Evolutionary conservation across 2,888 invertebrate genomes (phyloP), one percentile per base, ranked within the genome.

Genomic region (Drosophila neotestacea): DNA sequence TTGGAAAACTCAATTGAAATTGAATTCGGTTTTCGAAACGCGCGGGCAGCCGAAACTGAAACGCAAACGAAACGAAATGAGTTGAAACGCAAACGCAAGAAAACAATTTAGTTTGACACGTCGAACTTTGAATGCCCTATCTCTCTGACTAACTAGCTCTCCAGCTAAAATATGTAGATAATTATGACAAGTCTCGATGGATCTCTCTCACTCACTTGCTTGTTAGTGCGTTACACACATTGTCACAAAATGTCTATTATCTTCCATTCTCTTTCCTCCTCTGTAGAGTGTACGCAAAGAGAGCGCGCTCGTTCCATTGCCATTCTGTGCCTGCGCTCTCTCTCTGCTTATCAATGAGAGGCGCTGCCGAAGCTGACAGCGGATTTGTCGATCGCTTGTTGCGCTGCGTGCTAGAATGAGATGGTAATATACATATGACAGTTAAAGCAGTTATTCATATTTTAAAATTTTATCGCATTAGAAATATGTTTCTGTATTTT

Each of bases 341-440:
- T 47, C 68, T 59, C 58, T 42, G 55, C 84, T 83, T 88, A 83
- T 88, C 82, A 87, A 62, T 55, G 62, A 50, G 70, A 69, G 50
- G 10, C 41, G 65, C 52, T 51, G 64, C n/a, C 10, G 64, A 22
- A 65, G 52, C 27, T 42, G 51, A 22, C 77, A 32, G 48, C 69
- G 59, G 41, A 56, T 56, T 30, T 59, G 64, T 9, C 47, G 79
- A 81, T 79, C 81, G 74, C 68, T 67, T 70, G 66, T 64, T 65
- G 51, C 63, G 51, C 13, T 62, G 55, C n/a, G 6, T 13, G 64
- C 13, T 34, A 34, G 55, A 72, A 58, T 22, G 72, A 67, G 66
- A 72, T 9, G 28, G 50, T 39, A 61, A 34, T 44, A 56, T 36
- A n/a, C n/a, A 59, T 36, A n/a, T 11, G 42, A 30, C 11, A 58